Percentiles rank a stretch among this genome's conserved stretches.
These are phyloP conservation scores for Dryoscopus gambensis DNA, from an alignment of 2,113 vertebrate genomes.

Conservation along the genomic window DNA sequence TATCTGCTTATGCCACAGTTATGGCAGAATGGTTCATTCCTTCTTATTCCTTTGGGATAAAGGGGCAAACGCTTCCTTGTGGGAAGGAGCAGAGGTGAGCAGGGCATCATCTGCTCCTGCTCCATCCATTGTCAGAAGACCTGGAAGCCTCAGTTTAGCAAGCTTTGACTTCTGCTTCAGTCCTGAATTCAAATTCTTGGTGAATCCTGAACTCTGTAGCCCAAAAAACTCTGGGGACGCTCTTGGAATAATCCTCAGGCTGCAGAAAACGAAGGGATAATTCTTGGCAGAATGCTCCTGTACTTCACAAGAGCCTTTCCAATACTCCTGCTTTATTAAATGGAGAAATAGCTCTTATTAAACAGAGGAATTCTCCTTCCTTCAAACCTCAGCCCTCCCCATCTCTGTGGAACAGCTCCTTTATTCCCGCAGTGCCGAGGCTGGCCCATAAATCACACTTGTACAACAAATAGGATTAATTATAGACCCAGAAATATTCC, in stretches of 20 bases:
- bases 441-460: background rate
- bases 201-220: background rate
- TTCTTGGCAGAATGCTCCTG: background rate
- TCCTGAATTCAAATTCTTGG: background rate
- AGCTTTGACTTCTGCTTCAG: background rate
- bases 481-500: conserved; percentile 9
- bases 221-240: background rate
- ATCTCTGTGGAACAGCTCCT: background rate
- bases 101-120: background rate
- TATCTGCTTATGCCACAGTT: background rate
- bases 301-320: background rate
- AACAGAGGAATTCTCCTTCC: background rate
- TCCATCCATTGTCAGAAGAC: background rate
- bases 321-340: background rate
- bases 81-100: background rate
- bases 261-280: background rate
- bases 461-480: conserved; percentile 24
- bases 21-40: background rate
- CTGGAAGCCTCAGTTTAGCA: background rate
- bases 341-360: background rate
- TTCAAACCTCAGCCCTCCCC: background rate
- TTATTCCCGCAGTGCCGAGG: background rate
- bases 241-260: background rate
- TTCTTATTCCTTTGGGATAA: background rate
- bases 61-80: background rate